Conservation (phyloP, 2,113 vertebrate species). For the Amia ocellicauda region DNA sequence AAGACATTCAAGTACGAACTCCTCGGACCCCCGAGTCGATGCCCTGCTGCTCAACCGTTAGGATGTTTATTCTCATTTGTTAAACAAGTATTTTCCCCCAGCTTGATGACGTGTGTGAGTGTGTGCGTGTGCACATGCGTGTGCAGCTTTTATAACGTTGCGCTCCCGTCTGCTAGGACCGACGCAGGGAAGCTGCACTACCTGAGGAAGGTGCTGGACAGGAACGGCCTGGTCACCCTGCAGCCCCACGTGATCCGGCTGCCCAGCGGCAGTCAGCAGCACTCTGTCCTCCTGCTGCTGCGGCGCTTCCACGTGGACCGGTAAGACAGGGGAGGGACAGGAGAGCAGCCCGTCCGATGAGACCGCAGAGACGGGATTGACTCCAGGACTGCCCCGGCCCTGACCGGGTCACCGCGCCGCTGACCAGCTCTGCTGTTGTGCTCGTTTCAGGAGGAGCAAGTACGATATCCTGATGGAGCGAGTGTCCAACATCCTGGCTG, state of each 20-base stretch:
- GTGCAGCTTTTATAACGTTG: neutral
- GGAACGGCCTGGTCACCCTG: slow-evolving; percentile 79
- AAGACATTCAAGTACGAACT: slow-evolving; percentile 76
- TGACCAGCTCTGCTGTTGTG: too few relatives aligned
- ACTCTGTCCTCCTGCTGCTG: slow-evolving; percentile 87
- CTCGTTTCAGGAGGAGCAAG: slow-evolving; percentile 76
- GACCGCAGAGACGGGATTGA: too few relatives aligned
- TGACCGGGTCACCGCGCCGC: too few relatives aligned
- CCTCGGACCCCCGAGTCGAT: too few relatives aligned
- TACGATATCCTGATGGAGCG: slow-evolving; percentile 90
- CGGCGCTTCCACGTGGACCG: slow-evolving; percentile 88
- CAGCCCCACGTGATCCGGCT: slow-evolving; percentile 79
- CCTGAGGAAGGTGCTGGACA: slow-evolving; percentile 79
- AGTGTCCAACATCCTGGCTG: slow-evolving; percentile 70
- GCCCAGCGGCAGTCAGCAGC: slow-evolving; percentile 74
- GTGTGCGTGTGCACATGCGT: slow-evolving; percentile 1
- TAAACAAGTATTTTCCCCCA: too few relatives aligned
- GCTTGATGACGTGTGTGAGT: neutral
- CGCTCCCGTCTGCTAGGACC: slow-evolving; percentile 57
- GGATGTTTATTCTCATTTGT: too few relatives aligned
- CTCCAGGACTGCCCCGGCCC: too few relatives aligned
- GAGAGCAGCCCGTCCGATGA: too few relatives aligned
- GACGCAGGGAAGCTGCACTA: slow-evolving; percentile 94
- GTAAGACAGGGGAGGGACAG: slow-evolving; percentile 45
- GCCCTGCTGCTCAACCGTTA: too few relatives aligned